Conservation (phyloP, 2,888 invertebrate genomes). For the Melieria picta region DNA sequence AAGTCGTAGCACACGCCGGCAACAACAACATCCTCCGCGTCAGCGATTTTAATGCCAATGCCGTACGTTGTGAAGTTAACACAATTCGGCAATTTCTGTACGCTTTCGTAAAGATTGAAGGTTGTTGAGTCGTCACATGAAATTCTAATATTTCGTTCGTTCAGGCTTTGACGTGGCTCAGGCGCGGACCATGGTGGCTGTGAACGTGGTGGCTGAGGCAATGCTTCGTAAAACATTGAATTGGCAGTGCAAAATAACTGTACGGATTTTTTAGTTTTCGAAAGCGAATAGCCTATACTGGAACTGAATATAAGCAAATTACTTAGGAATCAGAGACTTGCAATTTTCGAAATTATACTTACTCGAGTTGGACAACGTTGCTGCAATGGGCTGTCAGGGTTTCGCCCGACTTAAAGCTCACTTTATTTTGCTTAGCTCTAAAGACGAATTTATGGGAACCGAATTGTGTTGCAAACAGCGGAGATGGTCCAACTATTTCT, state of each 20-base stretch:
- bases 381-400: constrained; percentile 17
- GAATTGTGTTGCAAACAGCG: constrained; percentile 4
- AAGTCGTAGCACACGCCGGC: constrained; percentile 31
- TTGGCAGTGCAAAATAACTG: no score
- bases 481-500: neutral
- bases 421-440: neutral
- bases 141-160: neutral
- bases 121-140: neutral
- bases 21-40: constrained; percentile 16
- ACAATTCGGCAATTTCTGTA: constrained; percentile 13
- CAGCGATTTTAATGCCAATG: constrained; percentile 11
- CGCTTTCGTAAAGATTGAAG: constrained; percentile 24
- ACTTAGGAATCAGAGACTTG: no score
- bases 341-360: no score
- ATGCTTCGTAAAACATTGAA: no score
- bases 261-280: no score
- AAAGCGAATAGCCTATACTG: no score
- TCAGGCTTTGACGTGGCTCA: no score
- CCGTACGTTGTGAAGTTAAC: constrained; percentile 13
- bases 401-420: constrained; percentile 2
- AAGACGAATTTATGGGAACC: constrained; percentile 19
- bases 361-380: neutral
- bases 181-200: no score
- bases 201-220: no score
- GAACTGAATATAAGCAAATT: no score